Conservation (phyloP, 1,140 invertebrate species). For the Drosophila ohnishii region DNA sequence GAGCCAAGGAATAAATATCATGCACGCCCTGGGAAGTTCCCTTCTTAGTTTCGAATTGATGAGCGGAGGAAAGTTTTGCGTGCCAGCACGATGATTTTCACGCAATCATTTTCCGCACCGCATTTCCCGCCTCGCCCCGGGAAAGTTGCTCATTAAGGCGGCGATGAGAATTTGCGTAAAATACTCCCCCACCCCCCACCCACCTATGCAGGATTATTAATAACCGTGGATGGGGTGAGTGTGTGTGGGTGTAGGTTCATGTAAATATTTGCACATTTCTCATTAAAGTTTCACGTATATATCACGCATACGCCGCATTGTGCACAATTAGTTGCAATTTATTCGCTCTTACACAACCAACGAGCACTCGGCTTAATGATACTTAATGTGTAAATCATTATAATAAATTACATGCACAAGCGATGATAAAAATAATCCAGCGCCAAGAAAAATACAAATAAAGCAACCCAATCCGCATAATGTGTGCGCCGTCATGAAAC, state of each 20-base stretch:
- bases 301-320: conserved; percentile 58
- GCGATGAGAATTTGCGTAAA: conserved; percentile 44
- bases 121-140: conserved; percentile 5
- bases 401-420: conserved; percentile 67
- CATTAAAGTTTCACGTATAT: conserved; percentile 45
- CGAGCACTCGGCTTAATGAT: conserved; percentile 50
- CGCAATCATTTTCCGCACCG: conserved; percentile 48
- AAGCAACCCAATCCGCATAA: conserved; percentile 55
- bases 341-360: conserved; percentile 20
- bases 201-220: conserved; percentile 60
- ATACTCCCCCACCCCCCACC: conserved; percentile 16
- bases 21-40: conserved; percentile 35
- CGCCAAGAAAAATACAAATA: conserved; percentile 41
- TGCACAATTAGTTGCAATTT: conserved; percentile 63
- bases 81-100: conserved; percentile 39
- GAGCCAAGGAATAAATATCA: conserved; percentile 48
- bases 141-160: conserved; percentile 63
- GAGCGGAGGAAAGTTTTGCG: conserved; percentile 55
- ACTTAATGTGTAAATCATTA: conserved; percentile 71
- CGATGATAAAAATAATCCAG: conserved; percentile 64
- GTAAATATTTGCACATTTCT: conserved; percentile 47
- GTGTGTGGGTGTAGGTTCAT: conserved; percentile 6
- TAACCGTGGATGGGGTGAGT: conserved; percentile 19
- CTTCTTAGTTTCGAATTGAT: conserved; percentile 56
- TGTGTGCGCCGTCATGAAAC: conserved; percentile 53